phyloP scores from a whole-genome alignment of 2,113 vertebrate species.

The Hirundichthys speculiger region DNA sequence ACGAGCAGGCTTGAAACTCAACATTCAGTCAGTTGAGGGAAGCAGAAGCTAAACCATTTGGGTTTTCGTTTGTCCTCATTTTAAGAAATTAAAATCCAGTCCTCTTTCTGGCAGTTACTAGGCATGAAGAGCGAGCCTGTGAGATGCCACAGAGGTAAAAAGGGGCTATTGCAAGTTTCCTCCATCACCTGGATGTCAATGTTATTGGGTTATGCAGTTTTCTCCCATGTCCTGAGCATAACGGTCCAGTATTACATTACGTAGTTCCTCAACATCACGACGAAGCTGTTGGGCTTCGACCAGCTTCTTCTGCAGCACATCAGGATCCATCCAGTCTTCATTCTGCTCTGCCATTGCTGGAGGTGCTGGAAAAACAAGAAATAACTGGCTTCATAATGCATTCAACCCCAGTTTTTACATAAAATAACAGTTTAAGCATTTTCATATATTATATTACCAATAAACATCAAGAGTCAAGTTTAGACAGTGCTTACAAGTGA shows the following conservation, averaged over 20 bases:
- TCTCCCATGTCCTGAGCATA: slow-evolving; percentile 99
- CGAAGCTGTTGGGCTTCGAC: slow-evolving; percentile 88
- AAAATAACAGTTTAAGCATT: too few species aligned
- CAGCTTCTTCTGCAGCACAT: slow-evolving; percentile 89
- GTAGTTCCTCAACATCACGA: slow-evolving; percentile 91
- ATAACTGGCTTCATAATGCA: background rate
- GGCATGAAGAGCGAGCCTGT: slow-evolving; percentile 14
- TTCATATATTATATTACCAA: too few species aligned
- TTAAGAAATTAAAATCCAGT: slow-evolving; percentile 39
- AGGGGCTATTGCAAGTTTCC: slow-evolving; percentile 9
- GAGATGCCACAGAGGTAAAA: slow-evolving; percentile 8
- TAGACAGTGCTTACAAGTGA: slow-evolving; percentile 83
- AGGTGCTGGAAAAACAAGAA: slow-evolving; percentile 72
- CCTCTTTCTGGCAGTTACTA: slow-evolving; percentile 45
- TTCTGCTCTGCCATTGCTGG: slow-evolving; percentile 72
- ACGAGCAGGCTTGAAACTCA: slow-evolving; percentile 45
- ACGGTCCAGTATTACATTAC: slow-evolving; percentile 92
- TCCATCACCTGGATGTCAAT: too few species aligned
- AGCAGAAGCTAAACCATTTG: slow-evolving; percentile 54
- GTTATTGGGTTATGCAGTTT: slow-evolving; percentile 91
- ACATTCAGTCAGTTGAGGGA: slow-evolving; percentile 39
- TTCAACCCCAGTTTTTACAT: background rate
- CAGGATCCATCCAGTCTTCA: slow-evolving; percentile 85
- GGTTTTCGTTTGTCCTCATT: slow-evolving; percentile 64
- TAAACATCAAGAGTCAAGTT: too few species aligned